phyloP scores from a whole-genome alignment of 2,888 invertebrate genomes.

The Lepidocyrtoides sp. region DNA sequence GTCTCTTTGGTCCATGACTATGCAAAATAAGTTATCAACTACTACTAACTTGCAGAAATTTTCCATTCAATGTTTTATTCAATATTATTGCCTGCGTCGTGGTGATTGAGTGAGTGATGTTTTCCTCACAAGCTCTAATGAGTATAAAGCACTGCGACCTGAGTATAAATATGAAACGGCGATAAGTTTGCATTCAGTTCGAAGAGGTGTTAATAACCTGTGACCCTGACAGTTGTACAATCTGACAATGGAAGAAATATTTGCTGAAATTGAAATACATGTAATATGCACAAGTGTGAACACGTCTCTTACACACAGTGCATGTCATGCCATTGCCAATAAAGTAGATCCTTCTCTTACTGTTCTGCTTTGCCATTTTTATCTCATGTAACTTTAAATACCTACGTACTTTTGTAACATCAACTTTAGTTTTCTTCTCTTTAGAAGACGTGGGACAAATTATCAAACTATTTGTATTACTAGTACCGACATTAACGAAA shows the following conservation, averaged over 20 bases:
- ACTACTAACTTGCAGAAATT: constrained; percentile 37
- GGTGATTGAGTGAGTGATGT: constrained; percentile 7
- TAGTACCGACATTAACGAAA: not conserved
- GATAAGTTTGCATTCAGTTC: not conserved
- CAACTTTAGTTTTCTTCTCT: not conserved
- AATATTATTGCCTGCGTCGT: not conserved
- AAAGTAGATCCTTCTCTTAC: not conserved
- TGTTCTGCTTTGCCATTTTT: too few species aligned
- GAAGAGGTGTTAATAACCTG: constrained; percentile 74
- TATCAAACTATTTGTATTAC: not conserved
- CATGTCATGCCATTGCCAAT: not conserved
- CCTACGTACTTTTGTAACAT: too few species aligned
- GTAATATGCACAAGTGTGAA: not conserved
- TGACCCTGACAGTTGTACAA: constrained; percentile 64
- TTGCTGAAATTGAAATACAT: constrained; percentile 4
- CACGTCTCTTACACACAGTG: not conserved
- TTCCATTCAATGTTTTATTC: constrained; percentile 17
- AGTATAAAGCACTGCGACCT: constrained; percentile 21
- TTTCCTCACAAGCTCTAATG: constrained; percentile 35
- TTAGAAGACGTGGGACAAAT: not conserved
- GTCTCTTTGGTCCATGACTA: constrained; percentile 62
- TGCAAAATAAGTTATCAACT: constrained; percentile 48
- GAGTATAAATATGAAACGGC: not conserved
- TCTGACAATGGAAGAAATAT: not conserved
- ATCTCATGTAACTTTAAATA: too few species aligned